Conservation (phyloP, 2,888 invertebrate genomes). For the Eupithecia insigniata region DNA sequence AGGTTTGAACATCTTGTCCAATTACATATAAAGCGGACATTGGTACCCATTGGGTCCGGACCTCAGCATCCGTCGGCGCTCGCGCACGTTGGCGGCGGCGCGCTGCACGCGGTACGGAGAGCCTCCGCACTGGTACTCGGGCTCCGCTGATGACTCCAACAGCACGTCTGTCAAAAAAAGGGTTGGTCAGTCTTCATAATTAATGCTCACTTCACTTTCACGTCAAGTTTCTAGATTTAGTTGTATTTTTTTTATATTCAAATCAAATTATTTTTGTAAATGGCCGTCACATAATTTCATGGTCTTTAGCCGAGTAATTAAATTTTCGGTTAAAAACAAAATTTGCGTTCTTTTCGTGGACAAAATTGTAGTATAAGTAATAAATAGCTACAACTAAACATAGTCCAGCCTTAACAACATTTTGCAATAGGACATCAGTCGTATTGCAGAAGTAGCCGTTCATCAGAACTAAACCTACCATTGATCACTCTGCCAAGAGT, state of each 20-base stretch:
- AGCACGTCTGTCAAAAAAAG: conserved; percentile 61
- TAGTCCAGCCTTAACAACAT: no score
- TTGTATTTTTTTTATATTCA: not conserved
- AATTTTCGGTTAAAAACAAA: not conserved
- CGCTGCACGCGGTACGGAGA: conserved; percentile 95
- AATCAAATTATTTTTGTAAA: not conserved
- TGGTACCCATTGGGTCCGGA: conserved; percentile 93
- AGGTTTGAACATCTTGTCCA: not conserved
- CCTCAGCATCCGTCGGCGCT: conserved; percentile 99
- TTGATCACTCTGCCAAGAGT: no score
- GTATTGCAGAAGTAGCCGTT: no score
- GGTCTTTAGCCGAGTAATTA: not conserved
- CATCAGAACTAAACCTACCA: no score
- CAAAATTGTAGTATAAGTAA: not conserved
- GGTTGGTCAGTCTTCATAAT: no score
- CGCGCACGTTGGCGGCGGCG: conserved; percentile 97
- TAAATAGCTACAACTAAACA: not conserved
- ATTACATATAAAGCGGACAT: conserved; percentile 41
- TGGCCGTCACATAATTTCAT: not conserved
- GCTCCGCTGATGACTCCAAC: conserved; percentile 79
- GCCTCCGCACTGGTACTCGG: conserved; percentile 85
- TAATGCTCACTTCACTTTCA: no score
- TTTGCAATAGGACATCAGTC: no score
- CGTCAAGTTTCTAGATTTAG: no score
- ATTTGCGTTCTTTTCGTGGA: not conserved